Percentiles rank a stretch among this genome's conserved stretches.
These are phyloP conservation scores for Leptobrachium ailaonicum DNA, from an alignment of 2,113 vertebrate genomes.

Conservation along the genomic window DNA sequence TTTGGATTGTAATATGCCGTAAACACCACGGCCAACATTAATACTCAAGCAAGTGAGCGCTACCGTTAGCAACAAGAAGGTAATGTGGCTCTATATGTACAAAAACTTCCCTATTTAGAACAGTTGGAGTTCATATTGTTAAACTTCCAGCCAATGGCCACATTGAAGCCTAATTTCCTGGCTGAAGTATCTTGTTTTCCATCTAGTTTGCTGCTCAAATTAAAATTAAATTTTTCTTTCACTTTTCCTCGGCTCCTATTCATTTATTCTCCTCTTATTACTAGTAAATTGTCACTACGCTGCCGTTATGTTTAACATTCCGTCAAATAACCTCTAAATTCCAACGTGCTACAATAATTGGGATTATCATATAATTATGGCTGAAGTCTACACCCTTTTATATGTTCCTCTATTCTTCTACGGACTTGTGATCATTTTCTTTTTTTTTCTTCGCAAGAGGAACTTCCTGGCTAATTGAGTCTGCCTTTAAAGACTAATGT, in stretches of 20 bases:
- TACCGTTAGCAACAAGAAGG: too few relatives aligned
- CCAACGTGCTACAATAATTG: conserved; percentile 41
- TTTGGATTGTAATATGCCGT: too few relatives aligned
- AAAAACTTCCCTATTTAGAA: too few relatives aligned
- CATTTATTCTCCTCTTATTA: conserved; percentile 24
- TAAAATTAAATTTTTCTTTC: conserved; percentile 25
- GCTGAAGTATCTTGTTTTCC: conserved; percentile 20
- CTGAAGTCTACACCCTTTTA: conserved; percentile 10
- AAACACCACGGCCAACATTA: too few relatives aligned
- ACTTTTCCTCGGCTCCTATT: conserved; percentile 26
- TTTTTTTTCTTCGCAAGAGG: conserved; percentile 30
- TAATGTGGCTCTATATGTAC: too few relatives aligned
- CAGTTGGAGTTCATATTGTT: too few relatives aligned
- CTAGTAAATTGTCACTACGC: conserved; percentile 31
- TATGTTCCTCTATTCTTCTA: conserved; percentile 6
- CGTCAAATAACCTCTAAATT: conserved; percentile 46
- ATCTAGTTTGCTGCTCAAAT: conserved; percentile 22
- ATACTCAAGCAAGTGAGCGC: too few relatives aligned
- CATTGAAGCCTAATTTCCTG: conserved; percentile 16
- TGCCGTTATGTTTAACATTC: conserved; percentile 45
- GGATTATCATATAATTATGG: conserved; percentile 38
- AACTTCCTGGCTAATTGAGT: conserved; percentile 53
- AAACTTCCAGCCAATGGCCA: background rate
- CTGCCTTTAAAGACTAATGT: conserved; percentile 59
- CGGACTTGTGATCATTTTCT: conserved; percentile 6